Evolutionary conservation across 2,113 vertebrate genomes (phyloP), one percentile per base, ranked within the genome.

Genomic region (Mellivora capensis): DNA sequence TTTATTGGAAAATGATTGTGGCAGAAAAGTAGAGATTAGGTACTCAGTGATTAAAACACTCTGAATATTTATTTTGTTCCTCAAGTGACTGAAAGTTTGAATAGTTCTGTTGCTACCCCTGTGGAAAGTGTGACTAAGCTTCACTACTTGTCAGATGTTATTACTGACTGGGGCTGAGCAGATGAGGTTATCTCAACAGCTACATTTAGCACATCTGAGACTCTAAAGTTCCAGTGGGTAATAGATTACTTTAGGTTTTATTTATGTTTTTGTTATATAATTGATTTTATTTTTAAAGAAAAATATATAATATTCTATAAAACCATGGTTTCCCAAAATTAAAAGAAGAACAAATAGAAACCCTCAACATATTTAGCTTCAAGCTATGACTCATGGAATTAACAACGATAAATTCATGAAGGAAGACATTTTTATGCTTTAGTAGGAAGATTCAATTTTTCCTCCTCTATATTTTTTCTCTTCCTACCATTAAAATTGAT

Each of bases 351-450:
- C n/a, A 92, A 71, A 44, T 42, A 49, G n/a, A 39, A 31, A 49
- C 10, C 7, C 23, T 79, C 34, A 31, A 29, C 6, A 79, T 42
- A 80, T 52, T 84, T 52, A 27, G 18, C 62, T 96, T 72, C 27
- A 89, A 47, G 23, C 20, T 96, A 44, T 87, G 61, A 57, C 44
- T 90, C 37, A 79, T 76, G 12, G 34, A 87, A 83, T 90, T 93
- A 94, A 37, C 47, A 92, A 64, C 25, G 20, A 72, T 94, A 94
- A 92, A 93, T 96, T 96, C 47, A 83, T 62, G 47, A 67, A 74
- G 37, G 72, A 37, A 79, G 93, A 67, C 44, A 57, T 67, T 87
- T 94, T 94, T 87, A 93, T 84, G 44, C 21, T 64, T 59, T 80
- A 67, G 39, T 44, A 84, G 37, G 39, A 90, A 97, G 37, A 87